These are phyloP conservation scores for Paguma larvata DNA, from an alignment of 2,797 vertebrate genomes.

Conservation along the genomic window DNA sequence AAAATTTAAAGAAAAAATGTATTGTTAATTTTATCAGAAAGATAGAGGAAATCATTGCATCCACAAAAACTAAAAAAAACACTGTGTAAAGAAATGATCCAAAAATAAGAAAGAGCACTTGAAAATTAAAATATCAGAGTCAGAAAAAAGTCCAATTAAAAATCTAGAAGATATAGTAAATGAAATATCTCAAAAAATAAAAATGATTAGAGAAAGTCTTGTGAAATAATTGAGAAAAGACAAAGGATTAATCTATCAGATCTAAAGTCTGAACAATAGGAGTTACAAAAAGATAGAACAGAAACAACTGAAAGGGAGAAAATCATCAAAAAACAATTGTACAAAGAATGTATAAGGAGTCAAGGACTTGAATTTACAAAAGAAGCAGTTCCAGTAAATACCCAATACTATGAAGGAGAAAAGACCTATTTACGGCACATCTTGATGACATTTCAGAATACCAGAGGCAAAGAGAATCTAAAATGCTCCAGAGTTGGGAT, in stretches of 20 bases:
- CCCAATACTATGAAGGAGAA: not conserved
- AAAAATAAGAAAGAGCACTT: not conserved
- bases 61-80: not conserved
- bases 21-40: not conserved
- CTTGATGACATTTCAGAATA: not conserved
- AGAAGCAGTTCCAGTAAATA: not conserved
- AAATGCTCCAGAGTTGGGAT: not conserved
- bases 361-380: not conserved
- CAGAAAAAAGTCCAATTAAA: not conserved
- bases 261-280: not conserved
- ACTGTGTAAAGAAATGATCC: not conserved
- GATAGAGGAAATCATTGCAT: not conserved
- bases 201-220: not conserved
- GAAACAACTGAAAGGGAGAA: not conserved
- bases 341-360: not conserved
- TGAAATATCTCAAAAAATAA: not conserved
- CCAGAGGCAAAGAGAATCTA: not conserved
- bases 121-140: not conserved
- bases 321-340: not conserved
- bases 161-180: not conserved
- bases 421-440: not conserved
- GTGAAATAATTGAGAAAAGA: not conserved
- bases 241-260: not conserved
- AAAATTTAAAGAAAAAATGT: not conserved
- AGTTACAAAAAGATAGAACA: not conserved